Conservation (phyloP, 2,113 vertebrate species). For the Rhabdomys dilectus region DNA sequence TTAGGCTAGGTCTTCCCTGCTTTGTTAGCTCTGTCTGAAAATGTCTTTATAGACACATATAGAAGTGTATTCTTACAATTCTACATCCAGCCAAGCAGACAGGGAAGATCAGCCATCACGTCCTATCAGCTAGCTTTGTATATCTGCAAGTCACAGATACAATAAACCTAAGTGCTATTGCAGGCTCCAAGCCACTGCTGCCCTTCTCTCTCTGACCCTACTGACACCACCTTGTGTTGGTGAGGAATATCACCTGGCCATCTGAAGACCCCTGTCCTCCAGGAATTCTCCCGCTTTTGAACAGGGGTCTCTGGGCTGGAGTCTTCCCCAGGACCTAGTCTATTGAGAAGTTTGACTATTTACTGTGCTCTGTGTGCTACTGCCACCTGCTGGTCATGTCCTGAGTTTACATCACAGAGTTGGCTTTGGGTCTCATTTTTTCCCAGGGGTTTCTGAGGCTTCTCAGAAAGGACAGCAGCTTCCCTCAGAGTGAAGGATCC, state of each 20-base stretch:
- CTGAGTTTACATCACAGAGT: neutral
- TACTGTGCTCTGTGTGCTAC: neutral
- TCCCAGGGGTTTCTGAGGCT: neutral
- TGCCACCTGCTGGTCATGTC: neutral
- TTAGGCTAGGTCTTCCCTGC: neutral
- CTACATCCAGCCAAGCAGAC: neutral
- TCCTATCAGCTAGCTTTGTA: neutral
- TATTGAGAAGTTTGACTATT: neutral
- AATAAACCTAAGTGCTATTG: neutral
- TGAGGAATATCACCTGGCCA: neutral
- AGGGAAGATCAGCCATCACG: neutral
- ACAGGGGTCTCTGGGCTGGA: neutral
- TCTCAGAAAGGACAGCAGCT: neutral
- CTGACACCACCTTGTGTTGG: neutral
- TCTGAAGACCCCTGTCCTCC: neutral
- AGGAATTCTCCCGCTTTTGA: neutral
- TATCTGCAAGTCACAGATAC: neutral
- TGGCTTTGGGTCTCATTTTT: neutral
- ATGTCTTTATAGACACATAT: neutral
- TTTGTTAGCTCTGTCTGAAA: neutral
- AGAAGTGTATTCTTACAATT: neutral
- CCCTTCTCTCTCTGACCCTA: neutral
- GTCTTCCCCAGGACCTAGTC: neutral
- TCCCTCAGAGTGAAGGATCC: neutral
- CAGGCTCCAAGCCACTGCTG: neutral